Percentiles rank a stretch among this genome's conserved stretches.
phyloP scores from a whole-genome alignment of 2,797 vertebrate genomes.

The Darevskia nairensis region DNA sequence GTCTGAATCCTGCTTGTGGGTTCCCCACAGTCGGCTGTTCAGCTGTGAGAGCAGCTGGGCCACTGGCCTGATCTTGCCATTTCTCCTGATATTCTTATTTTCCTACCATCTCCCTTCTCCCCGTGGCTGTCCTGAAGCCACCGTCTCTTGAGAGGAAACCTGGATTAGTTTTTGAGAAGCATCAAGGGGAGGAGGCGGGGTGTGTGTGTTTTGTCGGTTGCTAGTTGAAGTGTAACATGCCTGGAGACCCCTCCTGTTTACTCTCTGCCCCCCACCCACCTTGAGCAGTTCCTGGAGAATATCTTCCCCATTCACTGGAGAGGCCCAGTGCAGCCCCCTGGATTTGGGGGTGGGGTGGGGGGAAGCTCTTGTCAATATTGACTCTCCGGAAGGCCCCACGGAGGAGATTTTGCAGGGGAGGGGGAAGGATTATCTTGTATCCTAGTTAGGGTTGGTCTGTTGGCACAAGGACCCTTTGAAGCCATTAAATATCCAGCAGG shows the following conservation, averaged over 20 bases:
- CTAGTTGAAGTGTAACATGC: background rate
- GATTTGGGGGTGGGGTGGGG: constrained; percentile 39
- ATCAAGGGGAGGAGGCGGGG: too few species aligned
- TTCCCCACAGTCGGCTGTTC: too few species aligned
- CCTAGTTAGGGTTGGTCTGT: background rate
- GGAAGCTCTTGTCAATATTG: constrained; percentile 64
- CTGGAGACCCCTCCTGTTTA: background rate
- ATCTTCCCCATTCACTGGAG: background rate
- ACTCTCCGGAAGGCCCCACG: constrained; percentile 54
- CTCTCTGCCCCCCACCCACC: background rate
- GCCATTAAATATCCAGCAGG: constrained; percentile 36
- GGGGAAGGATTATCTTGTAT: constrained; percentile 45
- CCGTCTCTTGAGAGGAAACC: too few species aligned
- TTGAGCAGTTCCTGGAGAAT: background rate
- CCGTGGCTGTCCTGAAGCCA: too few species aligned
- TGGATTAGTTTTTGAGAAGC: background rate
- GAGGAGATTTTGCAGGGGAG: background rate
- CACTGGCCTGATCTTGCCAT: too few species aligned
- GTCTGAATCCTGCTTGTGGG: too few species aligned
- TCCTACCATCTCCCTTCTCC: too few species aligned
- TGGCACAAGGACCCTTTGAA: constrained; percentile 56
- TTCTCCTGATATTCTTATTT: too few species aligned
- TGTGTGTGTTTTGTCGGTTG: background rate
- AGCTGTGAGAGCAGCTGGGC: too few species aligned
- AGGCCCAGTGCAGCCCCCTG: constrained; percentile 28